Base-by-base conservation (phyloP, 2,113 vertebrate genomes). In the Engystomops pustulosus region DNA sequence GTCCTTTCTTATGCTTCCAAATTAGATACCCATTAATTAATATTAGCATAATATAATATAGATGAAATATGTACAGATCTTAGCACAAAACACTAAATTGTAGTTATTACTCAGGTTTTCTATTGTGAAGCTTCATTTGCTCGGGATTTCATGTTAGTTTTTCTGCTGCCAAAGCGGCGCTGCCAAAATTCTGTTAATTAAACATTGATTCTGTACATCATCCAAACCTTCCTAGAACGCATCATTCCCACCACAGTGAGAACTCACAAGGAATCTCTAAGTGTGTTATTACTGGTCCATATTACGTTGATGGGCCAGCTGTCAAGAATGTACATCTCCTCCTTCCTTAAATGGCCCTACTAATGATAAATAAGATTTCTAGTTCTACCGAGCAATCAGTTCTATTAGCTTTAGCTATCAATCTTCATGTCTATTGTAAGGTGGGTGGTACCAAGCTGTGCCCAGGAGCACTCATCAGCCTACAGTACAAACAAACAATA, bases 171-270 rank as follows among this genome's bases (percentile, higher is more conserved):
- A 77, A 36, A 15, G 30, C 38, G 12, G 23, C 75, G 20, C 75
- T 77, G 75, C 75, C 75, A 77, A 77, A 71, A 58, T 77, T 38
- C 15, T 55, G 58, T 58, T 58, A 25, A 58, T 77, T 58, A 58
- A 58, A 77, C 75, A 77, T 58, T 77, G 51, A 77, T 77, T 77
- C 51, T 77, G 49, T 58, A 12, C 51, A 58, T 38, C 53, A 53
- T 58, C 75, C 75, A 77, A 77, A 77, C 53, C 20, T 58, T 58
- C 53, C 11, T 58, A 14, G 14, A 77, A 25, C 2, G 1, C 58
- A 58, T 38, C 20, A 41, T 17, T 77, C 47, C 34, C 51, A 25
- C 75, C 14, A 10, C 32, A 34, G 36, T 14, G 18, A 58, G 51
- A 77, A 77, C 38, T 38, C 32, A 77, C 30, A 18, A 67, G 15